Base-by-base conservation (phyloP, 2,113 vertebrate genomes). In the Leptodactylus fuscus region DNA sequence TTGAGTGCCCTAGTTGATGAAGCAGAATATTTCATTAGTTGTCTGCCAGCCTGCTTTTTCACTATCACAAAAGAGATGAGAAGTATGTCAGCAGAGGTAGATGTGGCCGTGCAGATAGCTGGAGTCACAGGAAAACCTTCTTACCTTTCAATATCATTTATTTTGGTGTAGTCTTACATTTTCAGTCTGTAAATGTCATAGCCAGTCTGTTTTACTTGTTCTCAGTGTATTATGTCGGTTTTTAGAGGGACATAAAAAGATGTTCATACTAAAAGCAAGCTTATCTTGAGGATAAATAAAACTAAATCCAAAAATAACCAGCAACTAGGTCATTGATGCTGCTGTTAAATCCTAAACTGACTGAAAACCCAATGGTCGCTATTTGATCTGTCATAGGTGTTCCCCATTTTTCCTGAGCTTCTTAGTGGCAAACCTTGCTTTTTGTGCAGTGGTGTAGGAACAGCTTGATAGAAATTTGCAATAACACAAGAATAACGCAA, bases 21-120 rank as follows among this genome's bases (percentile, higher is more conserved):
- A 62, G n/a, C 32, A 79, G 29, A 81, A 81, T 36, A 20, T 71
- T 24, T 65, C 49, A 73, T 51, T 46, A 85, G n/a, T 85, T 80
- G 44, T 65, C 70, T 73, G 15, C 44, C 27, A 36, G 55, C 55
- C 24, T 27, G 29, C 8, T 85, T 65, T 29, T 18, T 67, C 6
- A 12, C 34, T 27, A 80, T 29, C 49, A 78, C 74, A 58, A 80
- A 27, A 44, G 77, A 60, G 34, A 41, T 18, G 36, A 80, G 41
- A 62, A 29, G 36, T 29, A 15, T 80, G 36, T 41, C 38, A 18
- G 13, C 15, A 24, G 13, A 38, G 76, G 51, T 79, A 79, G 51
- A 79, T 58, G 6, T 58, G 51, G 51, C 32, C 16, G 22, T 60
- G 53, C 76, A 38, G 76, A 38, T 79, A 79, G 24, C 9, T n/a